A percentile compares a stretch with the other conserved stretches of the same genome.
Evolutionary conservation across 2,888 invertebrate species (phyloP).

Genomic region (Synergus itoensis): DNA sequence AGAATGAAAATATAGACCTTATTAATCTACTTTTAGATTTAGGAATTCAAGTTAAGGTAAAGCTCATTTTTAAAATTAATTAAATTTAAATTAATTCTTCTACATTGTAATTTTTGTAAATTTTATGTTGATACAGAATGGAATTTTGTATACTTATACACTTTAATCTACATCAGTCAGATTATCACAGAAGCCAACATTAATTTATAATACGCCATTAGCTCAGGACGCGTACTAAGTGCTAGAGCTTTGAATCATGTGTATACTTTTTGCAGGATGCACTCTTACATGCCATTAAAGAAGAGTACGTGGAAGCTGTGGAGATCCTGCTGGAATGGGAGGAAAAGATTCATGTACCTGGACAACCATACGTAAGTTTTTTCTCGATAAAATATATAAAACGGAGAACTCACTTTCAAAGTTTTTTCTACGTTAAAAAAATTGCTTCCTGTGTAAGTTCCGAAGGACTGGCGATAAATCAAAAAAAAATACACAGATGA

Average conservation of each 20-base stretch:
- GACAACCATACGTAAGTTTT: constrained; percentile 87
- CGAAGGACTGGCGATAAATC: not conserved
- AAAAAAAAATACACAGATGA: not conserved
- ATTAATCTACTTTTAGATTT: constrained; percentile 89
- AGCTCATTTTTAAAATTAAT: constrained; percentile 42
- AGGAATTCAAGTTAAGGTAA: constrained; percentile 91
- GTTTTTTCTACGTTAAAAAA: constrained; percentile 16
- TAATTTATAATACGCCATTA: constrained; percentile 45
- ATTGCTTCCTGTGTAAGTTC: not conserved
- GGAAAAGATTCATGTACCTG: constrained; percentile 87
- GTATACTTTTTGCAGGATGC: constrained; percentile 83
- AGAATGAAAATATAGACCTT: constrained; percentile 98
- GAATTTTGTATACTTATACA: constrained; percentile 39
- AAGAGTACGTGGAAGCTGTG: constrained; percentile 98
- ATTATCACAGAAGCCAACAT: constrained; percentile 45
- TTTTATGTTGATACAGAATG: not conserved
- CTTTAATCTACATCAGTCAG: constrained; percentile 35
- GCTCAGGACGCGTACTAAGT: constrained; percentile 31
- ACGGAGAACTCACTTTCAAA: not conserved
- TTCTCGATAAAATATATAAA: constrained; percentile 11
- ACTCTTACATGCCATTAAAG: constrained; percentile 96
- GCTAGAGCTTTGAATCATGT: constrained; percentile 43
- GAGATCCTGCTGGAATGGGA: constrained; percentile 95
- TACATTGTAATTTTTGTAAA: not conserved
- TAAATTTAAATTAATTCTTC: not conserved